Evolutionary conservation across 2,113 vertebrate genomes (phyloP).

Genomic region (Chloebia gouldiae): DNA sequence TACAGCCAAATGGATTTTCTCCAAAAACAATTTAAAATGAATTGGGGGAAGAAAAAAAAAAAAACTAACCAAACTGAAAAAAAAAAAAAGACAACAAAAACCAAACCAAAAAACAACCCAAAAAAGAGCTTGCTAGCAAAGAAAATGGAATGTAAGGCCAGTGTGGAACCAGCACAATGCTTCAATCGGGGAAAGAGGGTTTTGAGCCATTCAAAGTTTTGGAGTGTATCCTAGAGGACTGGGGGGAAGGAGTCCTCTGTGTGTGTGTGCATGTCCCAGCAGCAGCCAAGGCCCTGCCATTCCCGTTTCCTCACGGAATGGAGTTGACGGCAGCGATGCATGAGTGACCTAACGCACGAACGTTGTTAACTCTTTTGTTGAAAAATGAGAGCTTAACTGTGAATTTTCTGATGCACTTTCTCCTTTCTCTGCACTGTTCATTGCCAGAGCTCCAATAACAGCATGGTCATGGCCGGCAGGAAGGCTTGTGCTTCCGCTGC

Average conservation of each 20-base stretch:
- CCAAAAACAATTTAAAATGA: constrained; percentile 68
- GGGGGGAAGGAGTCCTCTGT: constrained; percentile 61
- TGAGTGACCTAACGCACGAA: constrained; percentile 71
- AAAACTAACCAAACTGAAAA: neutral
- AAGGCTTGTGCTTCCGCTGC: constrained; percentile 72
- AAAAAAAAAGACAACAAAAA: neutral
- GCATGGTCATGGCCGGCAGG: constrained; percentile 75
- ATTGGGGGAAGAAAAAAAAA: neutral
- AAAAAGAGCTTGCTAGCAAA: constrained; percentile 23
- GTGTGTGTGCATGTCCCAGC: constrained; percentile 71
- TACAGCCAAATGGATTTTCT: constrained; percentile 76
- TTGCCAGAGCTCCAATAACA: constrained; percentile 62
- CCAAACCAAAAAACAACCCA: neutral
- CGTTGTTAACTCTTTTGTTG: constrained; percentile 38
- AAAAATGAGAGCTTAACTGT: constrained; percentile 57
- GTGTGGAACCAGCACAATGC: constrained; percentile 28
- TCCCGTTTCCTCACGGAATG: constrained; percentile 33
- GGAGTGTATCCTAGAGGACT: constrained; percentile 76
- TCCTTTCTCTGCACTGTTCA: constrained; percentile 67
- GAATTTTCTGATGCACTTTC: constrained; percentile 69
- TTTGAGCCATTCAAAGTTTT: constrained; percentile 63
- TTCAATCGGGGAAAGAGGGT: constrained; percentile 31
- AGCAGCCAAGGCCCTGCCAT: constrained; percentile 59
- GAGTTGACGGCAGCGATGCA: constrained; percentile 68
- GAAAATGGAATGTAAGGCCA: constrained; percentile 17